Conservation (phyloP, 2,113 vertebrate genomes). For the Corvus cornix region DNA sequence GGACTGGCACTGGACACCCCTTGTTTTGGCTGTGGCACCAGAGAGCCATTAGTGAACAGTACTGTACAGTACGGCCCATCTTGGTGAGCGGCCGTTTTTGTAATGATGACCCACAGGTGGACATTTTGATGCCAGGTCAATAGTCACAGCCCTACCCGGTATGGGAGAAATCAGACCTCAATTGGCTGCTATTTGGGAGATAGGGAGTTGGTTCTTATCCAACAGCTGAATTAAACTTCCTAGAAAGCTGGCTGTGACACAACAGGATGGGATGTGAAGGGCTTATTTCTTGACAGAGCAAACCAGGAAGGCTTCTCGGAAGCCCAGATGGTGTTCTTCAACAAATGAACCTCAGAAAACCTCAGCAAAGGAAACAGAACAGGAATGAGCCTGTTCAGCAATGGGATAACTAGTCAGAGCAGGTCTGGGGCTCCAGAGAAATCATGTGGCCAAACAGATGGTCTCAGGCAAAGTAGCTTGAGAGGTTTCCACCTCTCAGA, state of each 20-base stretch:
- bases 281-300: neutral
- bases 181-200: neutral
- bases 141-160: neutral
- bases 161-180: neutral
- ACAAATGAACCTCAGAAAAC: neutral
- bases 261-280: neutral
- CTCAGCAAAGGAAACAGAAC: neutral
- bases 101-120: neutral
- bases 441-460: slow-evolving; percentile 16
- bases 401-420: neutral
- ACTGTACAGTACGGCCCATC: neutral
- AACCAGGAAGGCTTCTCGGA: slow-evolving; percentile 22
- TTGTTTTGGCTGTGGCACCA: neutral
- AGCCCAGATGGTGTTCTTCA: slow-evolving; percentile 30
- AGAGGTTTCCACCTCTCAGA: neutral
- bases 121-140: neutral
- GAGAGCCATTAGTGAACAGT: neutral
- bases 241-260: neutral
- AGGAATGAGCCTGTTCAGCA: neutral
- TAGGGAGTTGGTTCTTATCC: neutral
- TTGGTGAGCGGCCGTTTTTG: neutral
- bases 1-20: neutral
- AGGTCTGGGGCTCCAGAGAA: neutral
- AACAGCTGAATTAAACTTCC: neutral
- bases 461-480: neutral